Evolutionary conservation across 2,888 invertebrate genomes (phyloP).

Genomic region (Drosophila dives): DNA sequence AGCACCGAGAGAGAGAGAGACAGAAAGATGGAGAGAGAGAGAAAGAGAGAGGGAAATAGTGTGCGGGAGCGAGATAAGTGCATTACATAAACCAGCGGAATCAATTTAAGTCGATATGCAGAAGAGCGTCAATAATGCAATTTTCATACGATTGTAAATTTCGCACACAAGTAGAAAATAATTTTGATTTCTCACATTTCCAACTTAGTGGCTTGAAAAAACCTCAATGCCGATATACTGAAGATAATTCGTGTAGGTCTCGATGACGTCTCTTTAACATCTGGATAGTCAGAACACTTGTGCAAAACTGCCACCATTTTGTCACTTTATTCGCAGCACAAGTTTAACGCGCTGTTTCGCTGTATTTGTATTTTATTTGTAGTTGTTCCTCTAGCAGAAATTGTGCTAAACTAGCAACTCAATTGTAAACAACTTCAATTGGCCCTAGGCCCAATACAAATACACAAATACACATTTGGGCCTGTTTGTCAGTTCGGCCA

Average conservation of each 20-base stretch:
- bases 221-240: not conserved
- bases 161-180: constrained; percentile 15
- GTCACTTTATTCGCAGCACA: constrained; percentile 49
- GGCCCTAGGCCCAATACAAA: constrained; percentile 66
- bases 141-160: constrained; percentile 40
- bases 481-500: constrained; percentile 30
- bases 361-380: constrained; percentile 20
- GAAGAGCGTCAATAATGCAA: constrained; percentile 35
- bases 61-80: constrained; percentile 1
- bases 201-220: constrained; percentile 20
- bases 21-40: not conserved
- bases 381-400: constrained; percentile 42
- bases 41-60: not conserved
- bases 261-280: constrained; percentile 7
- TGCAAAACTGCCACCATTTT: constrained; percentile 29
- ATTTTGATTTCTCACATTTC: constrained; percentile 50
- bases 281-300: constrained; percentile 28
- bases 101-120: constrained; percentile 48
- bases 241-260: constrained; percentile 4
- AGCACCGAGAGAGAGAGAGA: constrained; percentile 5
- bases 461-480: constrained; percentile 35
- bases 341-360: constrained; percentile 33
- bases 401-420: constrained; percentile 71
- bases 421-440: constrained; percentile 75
- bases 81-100: constrained; percentile 32